These are phyloP conservation scores for Pteromalus puparum DNA, from an alignment of 1,140 invertebrate species.

Conservation along the genomic window DNA sequence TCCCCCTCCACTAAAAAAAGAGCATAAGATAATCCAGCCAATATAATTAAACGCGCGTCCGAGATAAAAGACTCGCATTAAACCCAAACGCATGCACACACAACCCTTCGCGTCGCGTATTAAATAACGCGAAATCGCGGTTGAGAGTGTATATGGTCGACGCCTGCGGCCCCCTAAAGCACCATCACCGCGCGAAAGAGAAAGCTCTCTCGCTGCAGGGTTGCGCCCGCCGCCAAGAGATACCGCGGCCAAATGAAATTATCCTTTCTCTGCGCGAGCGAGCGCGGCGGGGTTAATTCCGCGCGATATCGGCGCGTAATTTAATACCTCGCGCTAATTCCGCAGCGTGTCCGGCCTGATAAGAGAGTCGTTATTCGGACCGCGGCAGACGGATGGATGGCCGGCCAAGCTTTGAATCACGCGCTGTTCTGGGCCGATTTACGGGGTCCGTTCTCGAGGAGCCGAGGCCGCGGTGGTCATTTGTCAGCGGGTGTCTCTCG, in stretches of 20 bases:
- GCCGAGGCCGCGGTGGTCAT: conserved; percentile 25
- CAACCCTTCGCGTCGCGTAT: not conserved
- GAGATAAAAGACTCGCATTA: not conserved
- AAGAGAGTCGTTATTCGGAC: conserved; percentile 56
- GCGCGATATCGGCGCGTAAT: conserved; percentile 63
- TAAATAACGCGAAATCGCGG: not conserved
- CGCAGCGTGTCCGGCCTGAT: conserved; percentile 46
- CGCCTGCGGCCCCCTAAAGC: not conserved
- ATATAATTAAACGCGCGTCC: too few relatives aligned
- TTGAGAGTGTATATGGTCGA: not conserved
- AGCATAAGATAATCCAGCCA: too few relatives aligned
- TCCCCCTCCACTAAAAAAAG: not conserved
- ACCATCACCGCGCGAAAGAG: conserved; percentile 1
- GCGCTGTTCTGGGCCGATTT: conserved; percentile 2
- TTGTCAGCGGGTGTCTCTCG: conserved; percentile 41
- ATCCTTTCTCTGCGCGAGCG: conserved; percentile 61
- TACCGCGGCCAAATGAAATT: conserved; percentile 70
- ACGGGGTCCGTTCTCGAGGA: conserved; percentile 8
- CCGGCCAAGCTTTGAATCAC: conserved; percentile 3
- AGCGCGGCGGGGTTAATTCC: conserved; percentile 64
- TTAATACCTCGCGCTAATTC: conserved; percentile 70
- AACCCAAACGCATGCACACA: not conserved
- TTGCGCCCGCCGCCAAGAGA: conserved; percentile 30
- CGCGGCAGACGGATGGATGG: conserved; percentile 14
- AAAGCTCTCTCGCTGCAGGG: conserved; percentile 47